These are phyloP conservation scores for Vidua chalybeata DNA, from an alignment of 2,113 vertebrate genomes.

Conservation along the genomic window DNA sequence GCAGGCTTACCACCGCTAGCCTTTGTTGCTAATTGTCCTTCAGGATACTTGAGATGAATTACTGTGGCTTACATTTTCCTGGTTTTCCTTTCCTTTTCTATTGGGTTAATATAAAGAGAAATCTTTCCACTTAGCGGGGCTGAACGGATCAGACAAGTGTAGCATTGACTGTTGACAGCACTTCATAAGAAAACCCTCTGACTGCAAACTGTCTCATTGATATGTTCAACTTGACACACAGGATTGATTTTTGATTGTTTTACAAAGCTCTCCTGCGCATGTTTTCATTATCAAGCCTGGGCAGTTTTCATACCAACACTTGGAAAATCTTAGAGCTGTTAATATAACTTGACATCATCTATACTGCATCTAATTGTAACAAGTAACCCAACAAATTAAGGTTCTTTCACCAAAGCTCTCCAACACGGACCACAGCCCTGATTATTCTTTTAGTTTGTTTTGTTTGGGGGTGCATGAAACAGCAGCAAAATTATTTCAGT, in stretches of 20 bases:
- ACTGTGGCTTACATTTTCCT: constrained; percentile 50
- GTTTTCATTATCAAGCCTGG: constrained; percentile 41
- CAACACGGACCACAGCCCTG: neutral
- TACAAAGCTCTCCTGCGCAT: neutral
- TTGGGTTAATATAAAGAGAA: constrained; percentile 38
- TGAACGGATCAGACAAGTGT: constrained; percentile 56
- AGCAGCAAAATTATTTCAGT: neutral
- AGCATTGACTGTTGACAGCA: constrained; percentile 59
- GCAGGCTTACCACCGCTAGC: constrained; percentile 58
- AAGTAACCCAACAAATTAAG: constrained; percentile 23
- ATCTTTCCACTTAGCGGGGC: constrained; percentile 52
- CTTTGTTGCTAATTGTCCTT: constrained; percentile 72
- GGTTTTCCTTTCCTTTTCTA: constrained; percentile 42
- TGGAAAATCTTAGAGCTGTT: constrained; percentile 14
- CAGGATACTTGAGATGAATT: constrained; percentile 73
- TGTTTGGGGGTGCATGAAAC: neutral
- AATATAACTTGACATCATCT: constrained; percentile 35
- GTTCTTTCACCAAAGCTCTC: constrained; percentile 18
- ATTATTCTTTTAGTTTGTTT: neutral
- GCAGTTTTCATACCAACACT: constrained; percentile 40
- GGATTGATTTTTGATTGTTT: constrained; percentile 62
- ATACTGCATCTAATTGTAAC: constrained; percentile 9
- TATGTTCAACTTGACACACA: constrained; percentile 25
- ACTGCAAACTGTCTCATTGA: constrained; percentile 53
- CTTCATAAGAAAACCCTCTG: constrained; percentile 55